Conservation (phyloP, 2,888 invertebrate species). For the Exephanes ischioxanthus region DNA sequence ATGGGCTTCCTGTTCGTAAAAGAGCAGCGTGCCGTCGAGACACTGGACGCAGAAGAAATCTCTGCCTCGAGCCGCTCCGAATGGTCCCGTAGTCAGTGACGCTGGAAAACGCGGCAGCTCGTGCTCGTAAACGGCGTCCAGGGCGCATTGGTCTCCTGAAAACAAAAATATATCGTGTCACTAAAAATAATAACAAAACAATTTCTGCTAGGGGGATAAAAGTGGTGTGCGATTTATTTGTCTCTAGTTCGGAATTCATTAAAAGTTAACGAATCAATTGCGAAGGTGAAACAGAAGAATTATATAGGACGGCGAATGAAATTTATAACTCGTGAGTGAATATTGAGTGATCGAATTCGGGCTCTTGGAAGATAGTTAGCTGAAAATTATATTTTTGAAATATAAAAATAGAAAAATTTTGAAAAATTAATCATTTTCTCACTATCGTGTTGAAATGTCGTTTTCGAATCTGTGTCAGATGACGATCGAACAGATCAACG, state of each 20-base stretch:
- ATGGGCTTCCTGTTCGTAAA: conserved; percentile 97
- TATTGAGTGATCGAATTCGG: neutral
- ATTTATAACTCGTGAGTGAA: neutral
- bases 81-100: conserved; percentile 92
- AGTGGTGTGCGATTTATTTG: no score
- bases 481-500: neutral
- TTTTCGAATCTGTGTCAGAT: neutral
- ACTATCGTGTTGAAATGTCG: no score
- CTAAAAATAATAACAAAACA: neutral
- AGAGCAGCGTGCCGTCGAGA: conserved; percentile 94
- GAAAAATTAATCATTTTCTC: no score
- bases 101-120: conserved; percentile 91
- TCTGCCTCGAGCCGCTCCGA: conserved; percentile 93
- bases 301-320: neutral
- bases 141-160: conserved; percentile 89
- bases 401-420: no score
- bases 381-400: no score
- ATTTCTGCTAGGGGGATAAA: no score
- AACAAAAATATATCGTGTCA: conserved; percentile 24
- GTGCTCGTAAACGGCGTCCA: conserved; percentile 93
- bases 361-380: neutral
- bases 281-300: no score
- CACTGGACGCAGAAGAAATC: conserved; percentile 97
- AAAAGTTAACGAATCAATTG: no score
- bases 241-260: no score